phyloP scores from a whole-genome alignment of 2,797 vertebrate genomes.

The Gymnodraco acuticeps region DNA sequence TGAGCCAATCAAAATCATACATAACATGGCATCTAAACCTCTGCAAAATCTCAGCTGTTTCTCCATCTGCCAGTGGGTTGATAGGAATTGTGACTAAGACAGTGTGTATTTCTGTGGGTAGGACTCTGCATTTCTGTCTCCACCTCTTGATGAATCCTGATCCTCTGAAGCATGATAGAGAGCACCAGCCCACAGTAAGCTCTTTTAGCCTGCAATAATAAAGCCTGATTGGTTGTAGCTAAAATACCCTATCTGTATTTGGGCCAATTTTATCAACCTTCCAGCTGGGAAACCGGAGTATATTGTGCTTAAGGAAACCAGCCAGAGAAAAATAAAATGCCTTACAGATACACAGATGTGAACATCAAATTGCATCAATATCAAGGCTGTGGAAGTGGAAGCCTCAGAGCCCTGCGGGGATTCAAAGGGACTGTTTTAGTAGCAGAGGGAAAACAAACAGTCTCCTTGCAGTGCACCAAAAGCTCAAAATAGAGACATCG shows the following conservation, averaged over 20 bases:
- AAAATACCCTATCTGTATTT: constrained; percentile 29
- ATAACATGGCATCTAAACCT: background rate
- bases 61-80: constrained; percentile 7
- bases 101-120: background rate
- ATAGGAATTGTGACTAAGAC: background rate
- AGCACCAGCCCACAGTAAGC: constrained; percentile 10
- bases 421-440: constrained; percentile 74
- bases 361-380: constrained; percentile 78
- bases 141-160: constrained; percentile 15
- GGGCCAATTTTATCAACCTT: constrained; percentile 55
- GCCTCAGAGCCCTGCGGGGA: constrained; percentile 60
- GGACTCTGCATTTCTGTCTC: background rate
- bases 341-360: constrained; percentile 73
- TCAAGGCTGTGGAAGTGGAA: constrained; percentile 60
- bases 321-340: constrained; percentile 56
- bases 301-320: constrained; percentile 65
- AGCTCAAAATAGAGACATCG: constrained; percentile 64
- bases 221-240: constrained; percentile 40
- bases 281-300: constrained; percentile 44
- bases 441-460: constrained; percentile 69
- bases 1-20: constrained; percentile 9
- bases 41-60: background rate
- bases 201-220: constrained; percentile 37
- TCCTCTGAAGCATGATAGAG: constrained; percentile 6
- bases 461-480: constrained; percentile 46